A percentile compares a stretch with the other conserved stretches of the same genome.
phyloP scores from a whole-genome alignment of 2,888 invertebrate species.

The Cacoxenus indagator region DNA sequence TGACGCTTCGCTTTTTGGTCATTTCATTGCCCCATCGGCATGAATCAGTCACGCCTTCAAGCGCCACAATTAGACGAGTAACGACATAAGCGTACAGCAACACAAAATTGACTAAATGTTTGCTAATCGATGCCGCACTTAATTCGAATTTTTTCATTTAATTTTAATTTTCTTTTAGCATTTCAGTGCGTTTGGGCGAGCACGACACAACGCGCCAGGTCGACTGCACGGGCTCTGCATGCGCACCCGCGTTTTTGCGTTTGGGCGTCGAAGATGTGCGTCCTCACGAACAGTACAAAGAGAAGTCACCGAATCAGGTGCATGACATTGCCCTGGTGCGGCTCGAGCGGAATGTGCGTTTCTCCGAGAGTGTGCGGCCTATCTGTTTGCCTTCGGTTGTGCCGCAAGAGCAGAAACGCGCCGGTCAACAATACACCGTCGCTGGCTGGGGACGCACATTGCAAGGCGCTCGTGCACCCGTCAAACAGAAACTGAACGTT shows the following conservation, averaged over 20 bases:
- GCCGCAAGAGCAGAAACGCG: constrained; percentile 34
- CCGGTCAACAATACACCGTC: constrained; percentile 68
- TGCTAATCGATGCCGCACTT: too few species aligned
- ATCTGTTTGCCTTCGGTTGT: constrained; percentile 74
- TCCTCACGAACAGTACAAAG: constrained; percentile 77
- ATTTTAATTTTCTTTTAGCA: constrained; percentile 44
- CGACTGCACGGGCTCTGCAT: too few species aligned
- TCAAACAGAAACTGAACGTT: constrained; percentile 74
- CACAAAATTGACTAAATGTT: background rate
- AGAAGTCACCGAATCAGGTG: constrained; percentile 74
- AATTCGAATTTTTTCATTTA: constrained; percentile 10
- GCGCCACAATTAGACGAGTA: background rate
- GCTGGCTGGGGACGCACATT: constrained; percentile 78
- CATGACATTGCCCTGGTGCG: constrained; percentile 82
- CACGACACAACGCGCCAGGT: constrained; percentile 57
- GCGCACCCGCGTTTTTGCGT: constrained; percentile 74
- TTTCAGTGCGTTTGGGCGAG: constrained; percentile 64
- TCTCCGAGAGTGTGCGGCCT: constrained; percentile 74
- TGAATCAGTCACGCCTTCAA: constrained; percentile 3
- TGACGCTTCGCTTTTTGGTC: background rate
- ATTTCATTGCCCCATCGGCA: background rate
- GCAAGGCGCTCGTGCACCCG: constrained; percentile 67
- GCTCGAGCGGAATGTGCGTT: constrained; percentile 73
- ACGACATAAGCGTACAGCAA: constrained; percentile 4
- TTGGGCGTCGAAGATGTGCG: constrained; percentile 76